Conservation (phyloP, 2,797 vertebrate species). For the Lepilemur ruficaudatus region DNA sequence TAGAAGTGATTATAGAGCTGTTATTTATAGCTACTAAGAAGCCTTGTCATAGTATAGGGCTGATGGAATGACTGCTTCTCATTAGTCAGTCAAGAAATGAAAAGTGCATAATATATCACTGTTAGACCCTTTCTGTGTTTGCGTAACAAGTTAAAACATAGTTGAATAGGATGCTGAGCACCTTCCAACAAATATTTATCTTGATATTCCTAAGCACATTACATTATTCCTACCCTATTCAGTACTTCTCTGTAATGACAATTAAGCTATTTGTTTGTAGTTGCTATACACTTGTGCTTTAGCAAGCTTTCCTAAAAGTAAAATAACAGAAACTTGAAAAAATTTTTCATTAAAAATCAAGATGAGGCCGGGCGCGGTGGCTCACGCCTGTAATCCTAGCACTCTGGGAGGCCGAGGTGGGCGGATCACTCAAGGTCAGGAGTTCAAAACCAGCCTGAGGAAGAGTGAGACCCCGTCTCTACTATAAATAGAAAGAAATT, state of each 20-base stretch:
- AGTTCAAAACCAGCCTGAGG: too few species aligned
- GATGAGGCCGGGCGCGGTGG: too few species aligned
- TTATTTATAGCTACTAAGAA: conserved; percentile 65
- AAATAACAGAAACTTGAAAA: neutral
- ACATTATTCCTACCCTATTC: neutral
- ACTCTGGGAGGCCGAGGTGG: too few species aligned
- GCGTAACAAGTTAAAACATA: conserved; percentile 15
- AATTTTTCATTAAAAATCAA: neutral
- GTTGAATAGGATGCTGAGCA: neutral
- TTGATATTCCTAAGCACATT: neutral
- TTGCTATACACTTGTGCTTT: neutral
- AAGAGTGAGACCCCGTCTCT: too few species aligned
- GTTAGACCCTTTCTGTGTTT: neutral
- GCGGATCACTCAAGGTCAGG: too few species aligned
- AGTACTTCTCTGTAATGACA: neutral
- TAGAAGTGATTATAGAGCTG: conserved; percentile 47
- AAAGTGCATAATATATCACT: neutral
- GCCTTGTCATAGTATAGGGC: conserved; percentile 19
- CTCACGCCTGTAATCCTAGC: too few species aligned
- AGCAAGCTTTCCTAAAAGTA: conserved; percentile 18
- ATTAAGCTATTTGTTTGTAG: neutral
- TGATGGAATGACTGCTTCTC: conserved; percentile 49
- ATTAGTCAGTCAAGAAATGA: conserved; percentile 11
- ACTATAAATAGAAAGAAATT: too few species aligned
- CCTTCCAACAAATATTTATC: conserved; percentile 14